These are phyloP conservation scores for Byasa hedistus DNA, from an alignment of 2,888 invertebrate genomes.

Conservation along the genomic window DNA sequence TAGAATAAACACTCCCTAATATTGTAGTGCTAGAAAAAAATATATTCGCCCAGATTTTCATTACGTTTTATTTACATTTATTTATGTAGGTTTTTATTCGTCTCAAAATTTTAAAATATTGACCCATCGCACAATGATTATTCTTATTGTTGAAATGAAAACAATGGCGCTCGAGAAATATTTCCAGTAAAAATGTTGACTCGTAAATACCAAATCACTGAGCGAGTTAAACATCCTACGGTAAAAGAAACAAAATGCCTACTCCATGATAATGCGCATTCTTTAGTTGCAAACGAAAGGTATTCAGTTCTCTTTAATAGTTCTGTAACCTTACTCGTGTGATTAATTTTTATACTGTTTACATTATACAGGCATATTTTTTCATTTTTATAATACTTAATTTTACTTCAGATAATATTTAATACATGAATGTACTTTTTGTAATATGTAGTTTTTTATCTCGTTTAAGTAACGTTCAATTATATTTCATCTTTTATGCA, in stretches of 20 bases:
- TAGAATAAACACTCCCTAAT: too few species aligned
- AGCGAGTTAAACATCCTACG: conserved; percentile 23
- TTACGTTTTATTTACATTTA: too few species aligned
- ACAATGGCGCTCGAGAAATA: conserved; percentile 3
- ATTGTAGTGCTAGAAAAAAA: too few species aligned
- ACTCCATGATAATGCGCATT: conserved; percentile 19
- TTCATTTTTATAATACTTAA: background rate
- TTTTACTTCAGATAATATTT: background rate
- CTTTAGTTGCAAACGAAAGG: conserved; percentile 9
- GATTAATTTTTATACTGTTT: background rate
- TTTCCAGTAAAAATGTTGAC: conserved; percentile 11
- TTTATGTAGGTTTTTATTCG: too few species aligned
- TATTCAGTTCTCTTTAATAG: conserved; percentile 9
- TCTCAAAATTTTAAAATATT: background rate
- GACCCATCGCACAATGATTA: background rate
- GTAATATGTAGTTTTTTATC: background rate
- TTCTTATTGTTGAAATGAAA: conserved; percentile 2
- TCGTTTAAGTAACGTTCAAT: too few species aligned
- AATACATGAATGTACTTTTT: background rate
- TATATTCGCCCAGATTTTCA: too few species aligned
- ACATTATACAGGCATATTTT: background rate
- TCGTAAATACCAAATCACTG: conserved; percentile 19
- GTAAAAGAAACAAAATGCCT: conserved; percentile 23
- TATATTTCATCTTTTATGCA: too few species aligned
- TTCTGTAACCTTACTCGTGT: background rate